phyloP scores from a whole-genome alignment of 2,113 vertebrate species.

The Rhegmatorhina hoffmannsi region DNA sequence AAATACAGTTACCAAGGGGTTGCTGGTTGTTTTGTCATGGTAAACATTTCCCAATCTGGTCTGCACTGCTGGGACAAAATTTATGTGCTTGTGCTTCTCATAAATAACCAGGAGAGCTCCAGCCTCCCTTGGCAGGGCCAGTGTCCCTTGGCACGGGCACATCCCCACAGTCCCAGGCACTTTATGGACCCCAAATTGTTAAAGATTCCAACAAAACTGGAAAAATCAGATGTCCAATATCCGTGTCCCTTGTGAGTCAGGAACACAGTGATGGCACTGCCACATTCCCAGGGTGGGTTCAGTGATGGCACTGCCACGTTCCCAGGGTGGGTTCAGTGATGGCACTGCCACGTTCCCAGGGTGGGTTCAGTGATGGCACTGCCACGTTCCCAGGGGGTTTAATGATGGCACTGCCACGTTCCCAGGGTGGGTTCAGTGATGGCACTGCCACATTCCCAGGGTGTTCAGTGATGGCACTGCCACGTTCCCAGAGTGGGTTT shows the following conservation, averaged over 20 bases:
- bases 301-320: background rate
- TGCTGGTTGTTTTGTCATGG: background rate
- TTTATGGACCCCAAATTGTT: background rate
- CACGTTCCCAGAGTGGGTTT: too few relatives aligned
- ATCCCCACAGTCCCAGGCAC: fast-evolving
- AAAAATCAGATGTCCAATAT: fast-evolving
- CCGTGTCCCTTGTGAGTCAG: background rate
- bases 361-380: background rate
- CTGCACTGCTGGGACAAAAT: background rate
- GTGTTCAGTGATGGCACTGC: background rate
- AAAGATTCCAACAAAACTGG: background rate
- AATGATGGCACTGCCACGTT: background rate
- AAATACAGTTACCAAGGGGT: background rate
- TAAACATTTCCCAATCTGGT: background rate
- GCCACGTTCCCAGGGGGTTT: too few relatives aligned
- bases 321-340: background rate
- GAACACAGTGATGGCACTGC: background rate
- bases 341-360: too few relatives aligned
- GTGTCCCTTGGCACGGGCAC: background rate
- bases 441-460: too few relatives aligned
- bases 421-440: background rate
- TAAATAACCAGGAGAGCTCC: background rate
- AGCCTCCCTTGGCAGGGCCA: background rate
- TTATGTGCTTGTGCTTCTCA: too few relatives aligned
- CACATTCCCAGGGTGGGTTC: too few relatives aligned